phyloP scores from a whole-genome alignment of 2,113 vertebrate species.

The Barbus barbus region DNA sequence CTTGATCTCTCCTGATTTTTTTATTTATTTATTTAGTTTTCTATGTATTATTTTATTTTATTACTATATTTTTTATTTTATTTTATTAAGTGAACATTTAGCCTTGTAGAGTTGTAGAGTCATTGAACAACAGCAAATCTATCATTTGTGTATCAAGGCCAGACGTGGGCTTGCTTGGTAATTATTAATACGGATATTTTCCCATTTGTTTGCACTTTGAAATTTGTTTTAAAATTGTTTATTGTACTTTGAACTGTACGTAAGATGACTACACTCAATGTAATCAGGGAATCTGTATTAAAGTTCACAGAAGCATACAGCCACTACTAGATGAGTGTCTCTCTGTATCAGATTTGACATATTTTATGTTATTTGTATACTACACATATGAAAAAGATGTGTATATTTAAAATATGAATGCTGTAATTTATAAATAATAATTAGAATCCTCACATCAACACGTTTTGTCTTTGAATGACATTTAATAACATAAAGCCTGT shows the following conservation, averaged over 20 bases:
- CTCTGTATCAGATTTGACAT: not conserved
- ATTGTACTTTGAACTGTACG: conserved; percentile 51
- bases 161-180: conserved; percentile 54
- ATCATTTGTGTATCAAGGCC: conserved; percentile 51
- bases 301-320: conserved; percentile 39
- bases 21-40: too few species aligned
- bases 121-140: conserved; percentile 42
- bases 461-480: not conserved
- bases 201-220: conserved; percentile 59
- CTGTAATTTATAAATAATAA: not conserved
- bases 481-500: not conserved
- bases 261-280: conserved; percentile 42
- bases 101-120: not conserved
- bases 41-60: conserved; percentile 1
- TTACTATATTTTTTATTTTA: not conserved
- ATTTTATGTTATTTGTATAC: not conserved
- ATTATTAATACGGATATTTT: conserved; percentile 61
- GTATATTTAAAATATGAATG: not conserved
- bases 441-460: not conserved
- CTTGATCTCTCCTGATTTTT: not conserved
- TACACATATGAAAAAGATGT: not conserved
- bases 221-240: conserved; percentile 58
- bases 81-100: conserved; percentile 11
- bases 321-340: not conserved
- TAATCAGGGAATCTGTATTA: conserved; percentile 45